Conservation (phyloP, 2,888 invertebrate genomes). For the Danaus chrysippus region DNA sequence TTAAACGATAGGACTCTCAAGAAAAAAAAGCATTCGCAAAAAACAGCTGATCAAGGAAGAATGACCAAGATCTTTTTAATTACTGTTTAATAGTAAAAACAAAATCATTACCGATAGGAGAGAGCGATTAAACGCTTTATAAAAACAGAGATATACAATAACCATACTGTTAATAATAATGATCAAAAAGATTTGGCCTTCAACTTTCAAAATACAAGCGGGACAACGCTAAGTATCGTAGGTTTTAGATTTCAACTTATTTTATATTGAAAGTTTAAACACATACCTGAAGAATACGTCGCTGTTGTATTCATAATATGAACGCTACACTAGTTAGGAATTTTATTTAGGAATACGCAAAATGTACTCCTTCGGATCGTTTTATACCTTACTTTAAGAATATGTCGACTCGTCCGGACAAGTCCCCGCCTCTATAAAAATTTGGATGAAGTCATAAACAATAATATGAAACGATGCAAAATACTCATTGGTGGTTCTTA, state of each 20-base stretch:
- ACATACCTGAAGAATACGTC: constrained; percentile 45
- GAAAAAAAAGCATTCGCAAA: not conserved
- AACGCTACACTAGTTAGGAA: constrained; percentile 13
- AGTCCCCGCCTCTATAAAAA: constrained; percentile 3
- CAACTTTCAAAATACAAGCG: not conserved
- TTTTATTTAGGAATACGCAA: constrained; percentile 15
- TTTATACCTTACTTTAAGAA: constrained; percentile 6
- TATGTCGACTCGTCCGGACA: constrained; percentile 29
- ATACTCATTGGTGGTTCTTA: not conserved
- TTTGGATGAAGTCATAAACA: not conserved
- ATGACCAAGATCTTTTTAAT: not conserved
- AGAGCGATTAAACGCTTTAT: no score
- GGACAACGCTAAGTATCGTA: not conserved
- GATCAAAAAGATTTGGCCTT: not conserved
- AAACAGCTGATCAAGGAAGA: not conserved
- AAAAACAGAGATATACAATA: no score
- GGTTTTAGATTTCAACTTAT: not conserved
- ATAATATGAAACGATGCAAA: not conserved
- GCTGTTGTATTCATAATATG: constrained; percentile 41
- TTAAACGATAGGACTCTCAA: no score
- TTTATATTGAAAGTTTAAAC: constrained; percentile 18
- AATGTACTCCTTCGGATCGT: constrained; percentile 1
- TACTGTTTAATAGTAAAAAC: no score
- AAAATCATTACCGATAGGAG: no score
- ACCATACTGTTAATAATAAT: no score